Conservation (phyloP, 2,797 vertebrate genomes). For the Lutra lutra region DNA sequence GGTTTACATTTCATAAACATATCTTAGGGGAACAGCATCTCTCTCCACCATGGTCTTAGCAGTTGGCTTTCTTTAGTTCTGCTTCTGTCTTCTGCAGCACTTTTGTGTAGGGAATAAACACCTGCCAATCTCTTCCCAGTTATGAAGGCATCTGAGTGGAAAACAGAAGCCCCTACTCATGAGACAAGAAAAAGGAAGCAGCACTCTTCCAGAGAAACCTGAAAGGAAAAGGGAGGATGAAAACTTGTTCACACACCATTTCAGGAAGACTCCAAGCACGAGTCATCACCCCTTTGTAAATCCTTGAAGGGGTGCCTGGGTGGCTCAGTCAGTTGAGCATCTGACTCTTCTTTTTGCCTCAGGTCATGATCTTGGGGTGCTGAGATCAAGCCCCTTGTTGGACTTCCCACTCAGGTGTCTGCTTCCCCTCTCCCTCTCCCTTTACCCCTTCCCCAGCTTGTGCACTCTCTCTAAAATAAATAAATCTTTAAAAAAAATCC, state of each 20-base stretch:
- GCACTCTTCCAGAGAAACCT: background rate
- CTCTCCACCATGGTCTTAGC: background rate
- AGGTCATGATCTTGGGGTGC: background rate
- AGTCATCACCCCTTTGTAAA: background rate
- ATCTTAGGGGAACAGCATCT: background rate
- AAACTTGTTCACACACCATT: background rate
- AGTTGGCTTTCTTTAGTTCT: background rate
- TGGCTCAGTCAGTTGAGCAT: background rate
- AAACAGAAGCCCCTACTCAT: background rate
- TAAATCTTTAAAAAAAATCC: background rate
- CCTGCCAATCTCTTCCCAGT: background rate
- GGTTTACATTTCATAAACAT: background rate
- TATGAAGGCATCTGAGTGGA: rapidly evolving
- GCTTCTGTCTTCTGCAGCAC: background rate
- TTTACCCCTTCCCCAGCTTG: background rate
- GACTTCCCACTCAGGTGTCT: background rate
- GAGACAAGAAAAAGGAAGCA: background rate
- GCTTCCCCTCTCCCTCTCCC: background rate
- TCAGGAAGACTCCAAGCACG: background rate
- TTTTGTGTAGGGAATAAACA: background rate
- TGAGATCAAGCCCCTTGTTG: background rate
- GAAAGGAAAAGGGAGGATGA: background rate
- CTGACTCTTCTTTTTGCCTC: background rate
- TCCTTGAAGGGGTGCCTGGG: background rate
- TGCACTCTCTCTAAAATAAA: background rate